phyloP scores from a whole-genome alignment of 2,797 vertebrate genomes.

The Sebastiscus tertius region DNA sequence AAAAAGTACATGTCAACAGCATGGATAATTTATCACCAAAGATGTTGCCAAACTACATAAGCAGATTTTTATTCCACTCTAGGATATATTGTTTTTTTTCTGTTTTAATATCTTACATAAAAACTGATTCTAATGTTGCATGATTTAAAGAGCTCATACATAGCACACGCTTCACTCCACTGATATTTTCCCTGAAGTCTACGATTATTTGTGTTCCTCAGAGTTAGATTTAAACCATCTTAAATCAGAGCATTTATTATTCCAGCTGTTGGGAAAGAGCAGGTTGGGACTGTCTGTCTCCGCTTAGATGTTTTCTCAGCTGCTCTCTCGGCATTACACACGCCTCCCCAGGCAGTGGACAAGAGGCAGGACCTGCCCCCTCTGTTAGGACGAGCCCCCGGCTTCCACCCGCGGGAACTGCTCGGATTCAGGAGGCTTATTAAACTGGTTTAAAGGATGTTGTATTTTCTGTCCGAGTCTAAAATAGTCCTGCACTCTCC shows the following conservation, averaged over 20 bases:
- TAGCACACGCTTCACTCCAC: conserved; percentile 24
- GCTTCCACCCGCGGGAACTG: conserved; percentile 47
- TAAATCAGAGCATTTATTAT: conserved; percentile 75
- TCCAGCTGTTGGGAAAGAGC: conserved; percentile 72
- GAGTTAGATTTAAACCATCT: conserved; percentile 62
- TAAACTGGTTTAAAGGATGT: conserved; percentile 56
- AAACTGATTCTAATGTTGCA: conserved; percentile 16
- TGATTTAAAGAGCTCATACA: conserved; percentile 49
- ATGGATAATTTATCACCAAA: neutral
- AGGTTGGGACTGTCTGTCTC: conserved; percentile 62
- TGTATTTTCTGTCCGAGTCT: conserved; percentile 49
- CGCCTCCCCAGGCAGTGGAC: conserved; percentile 58
- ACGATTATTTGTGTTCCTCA: conserved; percentile 58
- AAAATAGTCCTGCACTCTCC: conserved; percentile 49
- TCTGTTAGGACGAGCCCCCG: conserved; percentile 41
- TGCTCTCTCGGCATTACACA: conserved; percentile 60
- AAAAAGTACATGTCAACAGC: neutral
- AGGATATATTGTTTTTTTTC: neutral
- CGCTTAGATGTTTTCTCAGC: conserved; percentile 77
- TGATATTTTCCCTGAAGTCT: conserved; percentile 25
- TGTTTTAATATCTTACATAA: conserved; percentile 21
- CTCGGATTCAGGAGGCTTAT: conserved; percentile 43
- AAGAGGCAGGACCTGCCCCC: conserved; percentile 55
- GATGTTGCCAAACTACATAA: conserved; percentile 16
- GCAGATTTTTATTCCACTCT: neutral